These are phyloP conservation scores for Thunnus thynnus DNA, from an alignment of 2,113 vertebrate species.

Conservation along the genomic window DNA sequence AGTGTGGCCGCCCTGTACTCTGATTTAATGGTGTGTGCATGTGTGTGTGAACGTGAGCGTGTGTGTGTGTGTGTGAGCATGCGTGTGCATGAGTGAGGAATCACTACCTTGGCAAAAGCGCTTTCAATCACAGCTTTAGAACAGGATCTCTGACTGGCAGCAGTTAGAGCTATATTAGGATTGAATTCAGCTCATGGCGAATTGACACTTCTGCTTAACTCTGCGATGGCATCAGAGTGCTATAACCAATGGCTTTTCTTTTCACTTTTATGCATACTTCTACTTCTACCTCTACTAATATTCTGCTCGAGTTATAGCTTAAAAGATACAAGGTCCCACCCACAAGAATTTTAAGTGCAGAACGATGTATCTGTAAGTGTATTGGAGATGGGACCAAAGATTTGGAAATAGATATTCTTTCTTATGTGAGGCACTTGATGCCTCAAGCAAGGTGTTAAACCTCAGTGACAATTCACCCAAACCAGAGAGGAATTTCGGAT, in stretches of 20 bases:
- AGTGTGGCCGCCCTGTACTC: constrained; percentile 32
- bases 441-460: constrained; percentile 55
- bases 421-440: constrained; percentile 39
- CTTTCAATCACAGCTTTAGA: constrained; percentile 56
- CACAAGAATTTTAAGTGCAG: constrained; percentile 17
- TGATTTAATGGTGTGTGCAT: constrained; percentile 49
- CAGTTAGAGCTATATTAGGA: constrained; percentile 49
- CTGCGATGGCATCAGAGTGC: constrained; percentile 9
- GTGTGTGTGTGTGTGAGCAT: constrained; percentile 27
- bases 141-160: constrained; percentile 53
- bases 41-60: background rate
- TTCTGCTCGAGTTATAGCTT: constrained; percentile 18
- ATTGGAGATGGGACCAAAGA: constrained; percentile 28
- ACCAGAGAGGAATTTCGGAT: constrained; percentile 56
- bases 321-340: constrained; percentile 37
- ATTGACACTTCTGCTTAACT: constrained; percentile 44
- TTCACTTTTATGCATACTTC: background rate
- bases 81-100: constrained; percentile 17
- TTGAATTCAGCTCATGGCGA: constrained; percentile 26
- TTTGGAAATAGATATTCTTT: constrained; percentile 36
- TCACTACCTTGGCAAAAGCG: constrained; percentile 49
- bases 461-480: constrained; percentile 44
- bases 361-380: constrained; percentile 13
- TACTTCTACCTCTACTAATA: background rate
- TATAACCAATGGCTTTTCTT: constrained; percentile 15